A percentile compares a stretch with the other conserved stretches of the same genome.
Evolutionary conservation across 2,113 vertebrate genomes (phyloP).

Genomic region (Phylloscopus trochiloides): DNA sequence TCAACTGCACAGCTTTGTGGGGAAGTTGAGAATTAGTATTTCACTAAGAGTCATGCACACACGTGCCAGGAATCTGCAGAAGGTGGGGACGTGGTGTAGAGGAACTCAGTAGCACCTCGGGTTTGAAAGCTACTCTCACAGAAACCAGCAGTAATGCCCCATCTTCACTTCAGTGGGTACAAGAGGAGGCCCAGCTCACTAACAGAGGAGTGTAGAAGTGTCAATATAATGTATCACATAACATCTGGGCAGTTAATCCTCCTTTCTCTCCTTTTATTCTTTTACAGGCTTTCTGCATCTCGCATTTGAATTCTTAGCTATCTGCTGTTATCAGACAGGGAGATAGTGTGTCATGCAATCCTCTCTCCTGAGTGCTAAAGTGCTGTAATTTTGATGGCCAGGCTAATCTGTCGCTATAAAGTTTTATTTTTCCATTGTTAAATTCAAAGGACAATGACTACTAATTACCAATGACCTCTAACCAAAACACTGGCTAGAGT

Average conservation of each 20-base stretch:
- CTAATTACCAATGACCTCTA: slow-evolving; percentile 58
- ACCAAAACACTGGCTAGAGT: neutral
- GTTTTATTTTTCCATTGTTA: slow-evolving; percentile 39
- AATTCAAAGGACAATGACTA: slow-evolving; percentile 33
- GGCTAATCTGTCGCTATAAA: slow-evolving; percentile 39
- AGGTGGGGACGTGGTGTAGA: neutral
- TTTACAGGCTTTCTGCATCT: slow-evolving; percentile 22
- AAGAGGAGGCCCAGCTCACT: neutral
- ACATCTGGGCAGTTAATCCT: neutral
- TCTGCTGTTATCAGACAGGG: neutral
- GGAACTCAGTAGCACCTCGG: fast-evolving
- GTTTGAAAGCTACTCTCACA: neutral
- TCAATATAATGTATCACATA: neutral
- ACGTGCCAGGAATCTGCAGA: neutral
- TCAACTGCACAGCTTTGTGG: neutral
- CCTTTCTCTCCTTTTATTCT: slow-evolving; percentile 39
- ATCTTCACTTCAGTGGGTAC: neutral
- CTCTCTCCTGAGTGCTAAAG: slow-evolving; percentile 30
- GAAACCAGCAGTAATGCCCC: neutral
- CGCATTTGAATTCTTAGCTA: slow-evolving; percentile 1
- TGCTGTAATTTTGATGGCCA: slow-evolving; percentile 54
- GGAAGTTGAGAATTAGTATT: neutral
- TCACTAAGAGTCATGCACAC: neutral
- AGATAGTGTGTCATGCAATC: slow-evolving; percentile 50
- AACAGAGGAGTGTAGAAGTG: neutral